Base-by-base conservation (phyloP, 2,113 vertebrate species). In the Xenotilapia caudafasciata region DNA sequence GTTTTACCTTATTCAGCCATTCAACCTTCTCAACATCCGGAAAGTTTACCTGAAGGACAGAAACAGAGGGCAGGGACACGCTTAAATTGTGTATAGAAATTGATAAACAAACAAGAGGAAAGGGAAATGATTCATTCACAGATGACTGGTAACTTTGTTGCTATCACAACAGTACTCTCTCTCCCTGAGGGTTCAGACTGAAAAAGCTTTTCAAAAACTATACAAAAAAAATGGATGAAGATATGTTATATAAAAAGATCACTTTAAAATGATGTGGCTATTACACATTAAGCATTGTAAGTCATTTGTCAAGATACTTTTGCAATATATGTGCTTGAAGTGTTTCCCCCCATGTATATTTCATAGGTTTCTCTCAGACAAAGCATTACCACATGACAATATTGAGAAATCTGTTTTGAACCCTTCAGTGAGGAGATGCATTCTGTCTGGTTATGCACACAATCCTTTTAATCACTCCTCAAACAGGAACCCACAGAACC, bases 11-110 rank as follows among this genome's bases (percentile, higher is more conserved):
- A 91, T 99, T 99, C 26, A 99, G 95, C 98, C 98, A 99, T 82
- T 99, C 98, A 1, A 96, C 98, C 92, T 98, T 97, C 88, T 98
- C 98, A 84, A 98, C 97, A 23, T 99, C 98, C 19, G 97, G 97
- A 88, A 98, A 98, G 89, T 96, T 98, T 62, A 99, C 97, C 98
- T 99, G 92, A 28, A 84, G 10, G 60, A 62, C 8, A 65, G 7
- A 90, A 89, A 79, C 49, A 88, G 23, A 90, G 60, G 62, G 23
- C 58, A 38, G 5, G 28, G 1, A 51, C 9, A 49, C 2, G 19
- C 3, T 86, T 82, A 33, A 84, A 38, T 11, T 82, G 19, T 60
- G 3, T 15, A 81, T 3, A 56, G n/a, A 84, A 75, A 8, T 7
- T 13, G 6, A 12, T 84, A 40, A 88, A 85, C 21, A 85, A 13